Conservation (phyloP, 2,113 vertebrate genomes). For the Microtus montanus region DNA sequence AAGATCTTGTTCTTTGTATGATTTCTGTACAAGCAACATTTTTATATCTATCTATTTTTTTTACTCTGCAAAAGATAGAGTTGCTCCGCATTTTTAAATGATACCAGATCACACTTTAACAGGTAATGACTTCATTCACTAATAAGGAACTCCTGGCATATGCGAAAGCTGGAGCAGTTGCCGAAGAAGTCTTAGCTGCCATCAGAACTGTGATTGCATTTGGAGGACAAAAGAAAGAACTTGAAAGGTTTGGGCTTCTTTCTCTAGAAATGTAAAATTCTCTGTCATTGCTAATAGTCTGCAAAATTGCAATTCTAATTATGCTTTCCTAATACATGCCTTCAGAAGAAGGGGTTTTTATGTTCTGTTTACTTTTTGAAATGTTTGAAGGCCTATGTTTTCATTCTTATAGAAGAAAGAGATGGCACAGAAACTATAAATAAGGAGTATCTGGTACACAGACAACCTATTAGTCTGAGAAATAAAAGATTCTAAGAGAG, state of each 20-base stretch:
- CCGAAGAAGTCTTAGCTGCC: conserved; percentile 94
- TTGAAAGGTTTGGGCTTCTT: conserved; percentile 88
- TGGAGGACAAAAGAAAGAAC: conserved; percentile 95
- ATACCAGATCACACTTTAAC: conserved; percentile 58
- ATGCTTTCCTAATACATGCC: background rate
- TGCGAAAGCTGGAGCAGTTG: conserved; percentile 97
- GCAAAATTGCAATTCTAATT: conserved; percentile 34
- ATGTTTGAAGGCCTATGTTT: background rate
- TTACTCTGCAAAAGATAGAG: conserved; percentile 4
- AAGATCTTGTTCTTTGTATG: background rate
- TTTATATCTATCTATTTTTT: background rate
- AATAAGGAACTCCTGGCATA: conserved; percentile 94
- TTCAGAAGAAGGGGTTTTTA: background rate
- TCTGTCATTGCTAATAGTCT: background rate
- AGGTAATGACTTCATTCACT: conserved; percentile 94
- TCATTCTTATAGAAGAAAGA: background rate
- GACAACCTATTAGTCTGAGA: background rate
- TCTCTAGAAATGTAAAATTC: conserved; percentile 46
- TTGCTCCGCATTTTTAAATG: conserved; percentile 1
- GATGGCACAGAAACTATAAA: background rate
- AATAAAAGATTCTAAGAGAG: background rate
- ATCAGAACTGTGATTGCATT: conserved; percentile 96
- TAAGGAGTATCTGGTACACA: background rate
- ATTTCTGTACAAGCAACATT: background rate
- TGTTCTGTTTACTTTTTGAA: background rate